Base-by-base conservation (phyloP, 2,888 invertebrate species). In the Hedya salicella region DNA sequence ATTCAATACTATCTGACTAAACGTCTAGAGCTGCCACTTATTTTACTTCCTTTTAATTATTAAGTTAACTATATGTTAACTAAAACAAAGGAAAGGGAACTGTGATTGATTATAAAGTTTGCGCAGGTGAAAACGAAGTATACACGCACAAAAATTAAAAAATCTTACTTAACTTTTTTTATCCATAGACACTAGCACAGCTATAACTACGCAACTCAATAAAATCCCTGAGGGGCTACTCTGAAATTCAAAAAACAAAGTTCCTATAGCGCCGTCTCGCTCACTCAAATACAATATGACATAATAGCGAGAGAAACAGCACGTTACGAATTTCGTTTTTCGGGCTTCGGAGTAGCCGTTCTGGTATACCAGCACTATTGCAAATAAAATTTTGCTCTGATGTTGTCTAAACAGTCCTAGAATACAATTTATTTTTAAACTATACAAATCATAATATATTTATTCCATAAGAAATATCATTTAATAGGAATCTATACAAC, bases 71-170 rank as follows among this genome's bases (percentile, higher is more conserved):
- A 2, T 36, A 32, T 36, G 17, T 39, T 46, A 60, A 65, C 40
- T 48, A 66, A 66, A 60, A 60, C 65, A 66, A 65, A 46, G 52
- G 52, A 59, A 66, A 65, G 39, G 52, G 52, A 46, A 52, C 50
- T 21, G n/a, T 49, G 46, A 62, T 62, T 64, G 50, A 64, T 59
- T 64, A 64, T 52, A 59, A 60, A 65, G 50, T 64, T 60, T 40
- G 59, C 52, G 44, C 59, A 65, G 65, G 46, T 65, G 39, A 60
- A 60, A 60, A 59, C 52, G 52, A 52, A 25, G 19, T 60, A 46
- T 39, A 36, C 25, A 25, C 25, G 6, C 25, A 25, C 4, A 42
- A 53, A 36, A 11, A 56, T 13, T 42, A 42, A 53, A 36, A 11
- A 56, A 17, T 42, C n/a, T 30, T 36, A 11, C 11, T 36, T 13